Conservation (phyloP, 37 sponge, comb jelly and placozoan species). For the Spongilla lacustris region DNA sequence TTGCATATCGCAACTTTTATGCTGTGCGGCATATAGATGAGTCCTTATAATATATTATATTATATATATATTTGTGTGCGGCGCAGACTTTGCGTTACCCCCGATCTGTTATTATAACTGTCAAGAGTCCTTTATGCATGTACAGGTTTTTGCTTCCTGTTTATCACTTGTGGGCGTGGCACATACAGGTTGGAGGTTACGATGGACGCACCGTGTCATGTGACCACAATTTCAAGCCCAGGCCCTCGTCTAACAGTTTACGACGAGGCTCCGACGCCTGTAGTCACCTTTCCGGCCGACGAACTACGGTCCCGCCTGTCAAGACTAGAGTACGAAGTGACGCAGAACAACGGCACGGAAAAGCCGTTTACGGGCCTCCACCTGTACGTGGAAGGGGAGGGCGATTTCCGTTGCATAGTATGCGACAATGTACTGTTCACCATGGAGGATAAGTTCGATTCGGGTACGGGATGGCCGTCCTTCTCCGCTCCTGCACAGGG, state of each 20-base stretch:
- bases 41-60: no score
- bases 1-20: no score
- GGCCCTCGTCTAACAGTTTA: neutral
- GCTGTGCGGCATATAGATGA: no score
- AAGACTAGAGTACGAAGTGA: slow-evolving; percentile 69
- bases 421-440: slow-evolving; percentile 67
- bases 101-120: no score
- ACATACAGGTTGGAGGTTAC: neutral
- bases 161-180: neutral
- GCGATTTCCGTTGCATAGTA: slow-evolving; percentile 72
- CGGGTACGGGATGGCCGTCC: slow-evolving; percentile 85
- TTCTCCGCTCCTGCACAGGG: slow-evolving; percentile 72
- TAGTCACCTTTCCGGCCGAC: slow-evolving; percentile 71
- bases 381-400: slow-evolving; percentile 61
- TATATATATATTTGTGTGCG: no score
- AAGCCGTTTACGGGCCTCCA: slow-evolving; percentile 40
- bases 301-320: slow-evolving; percentile 61
- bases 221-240: no score
- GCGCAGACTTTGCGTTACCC: no score
- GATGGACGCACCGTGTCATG: neutral
- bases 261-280: neutral
- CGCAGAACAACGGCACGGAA: slow-evolving; percentile 70
- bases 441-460: slow-evolving; percentile 77
- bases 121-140: no score
- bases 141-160: no score